Evolutionary conservation across 2,888 invertebrate genomes (phyloP), one percentile per base, ranked within the genome.

Genomic region (Xestia xanthographa): DNA sequence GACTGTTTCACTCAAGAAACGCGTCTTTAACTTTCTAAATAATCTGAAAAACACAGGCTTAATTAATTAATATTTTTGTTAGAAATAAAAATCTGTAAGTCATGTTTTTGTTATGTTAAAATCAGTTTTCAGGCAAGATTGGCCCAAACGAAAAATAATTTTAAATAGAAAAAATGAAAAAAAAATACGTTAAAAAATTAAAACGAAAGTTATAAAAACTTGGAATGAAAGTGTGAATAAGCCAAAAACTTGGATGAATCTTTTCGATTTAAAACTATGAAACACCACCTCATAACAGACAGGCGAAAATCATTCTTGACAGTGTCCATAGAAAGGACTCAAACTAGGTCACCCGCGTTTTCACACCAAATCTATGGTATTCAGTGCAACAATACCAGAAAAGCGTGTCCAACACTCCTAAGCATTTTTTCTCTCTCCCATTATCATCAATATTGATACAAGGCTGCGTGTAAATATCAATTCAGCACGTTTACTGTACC

Each of bases 391-490:
- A 29, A 56, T 8, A 26, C 71, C 45, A 34, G 22, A 75, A 53
- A 45, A 38, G 2, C 48, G 8, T 26, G 38, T 63, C 20, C 17
- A 45, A 29, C 12, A 45, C 29, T 26, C 50, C 2, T 29, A 29
- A 41, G 29, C 11, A 63, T 12, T 45, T 76, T 66, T 78, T 20
- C 80, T 22, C 22, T 45, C 43, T 41, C 71, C 62, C 65, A 74
- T 78, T 85, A 86, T 85, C 87, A 85, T 74, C 83, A 85, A 88
- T 89, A 91, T 90, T 88, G 89, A 87, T 87, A 88, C 85, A 87
- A 72, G 88, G 84, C 86, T 82, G 83, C 84, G 85, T 88, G 90
- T 92, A 91, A 93, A 92, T 92, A 92, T 91, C 91, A 93, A 92
- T 93, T 92, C 91, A 88, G 91, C 90, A 85, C 90, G 89, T 90